phyloP scores from a whole-genome alignment of 1,140 invertebrate species.

The Paraescarpia echinospica region DNA sequence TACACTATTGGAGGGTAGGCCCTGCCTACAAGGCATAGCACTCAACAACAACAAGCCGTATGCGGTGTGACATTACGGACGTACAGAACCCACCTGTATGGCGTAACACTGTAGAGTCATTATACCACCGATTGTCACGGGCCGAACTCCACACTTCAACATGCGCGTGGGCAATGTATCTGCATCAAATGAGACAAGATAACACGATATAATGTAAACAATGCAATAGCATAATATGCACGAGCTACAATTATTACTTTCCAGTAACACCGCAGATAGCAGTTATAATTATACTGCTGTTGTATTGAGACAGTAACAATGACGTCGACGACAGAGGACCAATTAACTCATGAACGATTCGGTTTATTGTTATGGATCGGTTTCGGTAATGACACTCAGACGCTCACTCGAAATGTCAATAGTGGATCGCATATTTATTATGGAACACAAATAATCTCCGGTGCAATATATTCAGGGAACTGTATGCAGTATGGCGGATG shows the following conservation, averaged over 20 bases:
- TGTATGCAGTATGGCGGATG: too few species aligned
- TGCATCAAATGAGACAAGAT: background rate
- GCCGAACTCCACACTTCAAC: background rate
- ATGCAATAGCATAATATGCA: background rate
- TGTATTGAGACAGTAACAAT: too few species aligned
- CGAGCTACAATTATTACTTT: background rate
- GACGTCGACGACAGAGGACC: too few species aligned
- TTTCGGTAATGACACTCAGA: background rate
- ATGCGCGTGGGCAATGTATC: background rate
- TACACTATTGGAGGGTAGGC: background rate
- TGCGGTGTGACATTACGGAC: background rate
- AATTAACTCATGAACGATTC: background rate
- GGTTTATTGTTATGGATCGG: background rate
- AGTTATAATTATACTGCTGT: background rate
- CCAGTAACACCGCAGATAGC: background rate
- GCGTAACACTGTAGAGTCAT: constrained; percentile 12
- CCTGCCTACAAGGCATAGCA: background rate
- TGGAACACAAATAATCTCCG: too few species aligned
- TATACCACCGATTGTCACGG: background rate
- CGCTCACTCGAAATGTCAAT: background rate
- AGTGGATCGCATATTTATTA: too few species aligned
- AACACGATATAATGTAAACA: background rate
- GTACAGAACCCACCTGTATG: background rate
- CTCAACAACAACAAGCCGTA: background rate
- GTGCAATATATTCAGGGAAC: too few species aligned